phyloP scores from a whole-genome alignment of 2,797 vertebrate species.

The Calcarius lapponicus region DNA sequence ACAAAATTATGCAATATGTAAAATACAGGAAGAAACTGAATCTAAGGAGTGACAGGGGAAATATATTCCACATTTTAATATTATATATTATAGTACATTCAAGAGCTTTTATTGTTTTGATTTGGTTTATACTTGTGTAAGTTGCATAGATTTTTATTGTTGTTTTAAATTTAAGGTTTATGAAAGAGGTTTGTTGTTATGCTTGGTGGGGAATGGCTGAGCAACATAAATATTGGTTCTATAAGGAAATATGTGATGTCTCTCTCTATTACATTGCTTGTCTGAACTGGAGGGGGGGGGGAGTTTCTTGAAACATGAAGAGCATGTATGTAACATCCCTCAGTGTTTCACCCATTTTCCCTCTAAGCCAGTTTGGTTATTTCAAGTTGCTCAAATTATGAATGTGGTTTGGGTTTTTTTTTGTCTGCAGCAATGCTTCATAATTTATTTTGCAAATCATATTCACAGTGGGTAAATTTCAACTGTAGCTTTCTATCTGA shows the following conservation, averaged over 20 bases:
- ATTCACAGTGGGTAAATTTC: background rate
- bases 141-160: background rate
- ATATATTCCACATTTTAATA: background rate
- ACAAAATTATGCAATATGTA: background rate
- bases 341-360: background rate
- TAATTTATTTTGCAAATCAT: background rate
- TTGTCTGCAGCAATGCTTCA: background rate
- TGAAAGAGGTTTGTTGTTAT: background rate
- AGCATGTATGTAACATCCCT: background rate
- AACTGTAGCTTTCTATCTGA: background rate
- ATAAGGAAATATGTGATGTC: background rate
- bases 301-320: background rate
- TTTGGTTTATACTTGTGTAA: background rate
- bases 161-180: background rate
- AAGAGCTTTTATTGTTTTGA: background rate
- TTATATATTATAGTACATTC: background rate
- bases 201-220: background rate
- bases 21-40: background rate
- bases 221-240: background rate
- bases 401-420: background rate
- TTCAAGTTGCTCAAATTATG: background rate
- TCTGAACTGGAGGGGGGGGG: background rate
- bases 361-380: background rate
- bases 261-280: background rate
- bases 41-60: background rate